These are phyloP conservation scores for Psephotus haematonotus DNA, from an alignment of 2,113 vertebrate genomes.

Conservation along the genomic window DNA sequence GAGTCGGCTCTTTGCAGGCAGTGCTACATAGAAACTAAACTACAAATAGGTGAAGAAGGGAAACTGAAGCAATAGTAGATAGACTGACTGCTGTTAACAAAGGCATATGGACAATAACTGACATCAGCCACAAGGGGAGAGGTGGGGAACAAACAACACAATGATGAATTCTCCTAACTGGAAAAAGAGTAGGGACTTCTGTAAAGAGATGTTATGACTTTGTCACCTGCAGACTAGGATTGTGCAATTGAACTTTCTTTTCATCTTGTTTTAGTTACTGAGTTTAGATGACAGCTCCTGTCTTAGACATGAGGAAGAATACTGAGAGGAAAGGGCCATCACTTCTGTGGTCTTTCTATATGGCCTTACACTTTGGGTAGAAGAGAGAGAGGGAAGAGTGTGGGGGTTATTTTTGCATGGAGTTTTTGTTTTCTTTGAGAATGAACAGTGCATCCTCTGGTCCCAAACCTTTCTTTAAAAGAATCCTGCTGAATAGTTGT, in stretches of 20 bases:
- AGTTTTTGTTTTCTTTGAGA: conserved; percentile 34
- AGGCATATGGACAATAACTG: conserved; percentile 18
- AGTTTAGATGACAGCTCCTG: conserved; percentile 6
- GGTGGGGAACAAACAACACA: background rate
- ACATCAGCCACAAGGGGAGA: background rate
- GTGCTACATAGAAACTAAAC: conserved; percentile 23
- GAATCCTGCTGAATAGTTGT: conserved; percentile 31
- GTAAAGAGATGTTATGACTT: background rate
- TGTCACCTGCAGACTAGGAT: conserved; percentile 55
- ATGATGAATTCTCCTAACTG: background rate
- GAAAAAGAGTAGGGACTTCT: conserved; percentile 9
- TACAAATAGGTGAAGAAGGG: background rate
- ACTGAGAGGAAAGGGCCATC: background rate
- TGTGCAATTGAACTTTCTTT: conserved; percentile 53
- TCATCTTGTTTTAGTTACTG: background rate
- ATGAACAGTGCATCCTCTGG: conserved; percentile 53
- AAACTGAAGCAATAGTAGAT: conserved; percentile 21
- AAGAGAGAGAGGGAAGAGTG: background rate
- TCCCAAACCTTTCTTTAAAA: conserved; percentile 53
- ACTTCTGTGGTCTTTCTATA: background rate
- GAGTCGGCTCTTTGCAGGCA: conserved; percentile 13
- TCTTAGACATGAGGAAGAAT: background rate
- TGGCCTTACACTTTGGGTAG: background rate
- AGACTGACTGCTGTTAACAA: background rate
- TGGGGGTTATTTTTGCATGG: conserved; percentile 43